A percentile compares a stretch with the other conserved stretches of the same genome.
phyloP scores from a whole-genome alignment of 2,797 vertebrate genomes.

The Hydrocynus forskahlii region DNA sequence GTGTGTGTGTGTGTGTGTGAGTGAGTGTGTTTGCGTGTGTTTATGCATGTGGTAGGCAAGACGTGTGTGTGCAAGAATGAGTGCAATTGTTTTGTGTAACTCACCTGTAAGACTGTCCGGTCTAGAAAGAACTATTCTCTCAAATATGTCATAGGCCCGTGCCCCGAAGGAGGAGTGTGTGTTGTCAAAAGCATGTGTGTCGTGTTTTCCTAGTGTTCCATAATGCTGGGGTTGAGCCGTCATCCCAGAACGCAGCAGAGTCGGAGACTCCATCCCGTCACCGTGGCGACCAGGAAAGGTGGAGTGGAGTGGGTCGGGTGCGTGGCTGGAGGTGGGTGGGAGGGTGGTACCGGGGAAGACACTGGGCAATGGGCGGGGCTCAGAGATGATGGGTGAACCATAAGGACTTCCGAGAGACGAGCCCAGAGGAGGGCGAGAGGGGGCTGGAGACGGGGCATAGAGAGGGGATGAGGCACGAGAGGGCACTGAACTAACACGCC shows the following conservation, averaged over 20 bases:
- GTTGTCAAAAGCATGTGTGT: constrained; percentile 78
- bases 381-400: constrained; percentile 86
- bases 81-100: constrained; percentile 58
- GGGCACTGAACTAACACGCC: constrained; percentile 92
- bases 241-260: constrained; percentile 89
- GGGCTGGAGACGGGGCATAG: constrained; percentile 84
- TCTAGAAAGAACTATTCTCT: constrained; percentile 91
- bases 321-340: constrained; percentile 80
- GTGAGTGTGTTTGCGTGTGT: not conserved
- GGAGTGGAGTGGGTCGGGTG: constrained; percentile 70
- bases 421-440: constrained; percentile 85
- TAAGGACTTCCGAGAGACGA: constrained; percentile 90
- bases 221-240: constrained; percentile 93
- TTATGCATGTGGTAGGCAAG: not conserved
- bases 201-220: constrained; percentile 83
- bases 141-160: constrained; percentile 90
- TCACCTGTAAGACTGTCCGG: constrained; percentile 97
- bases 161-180: constrained; percentile 83
- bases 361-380: constrained; percentile 83
- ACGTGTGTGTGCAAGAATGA: not conserved
- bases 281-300: constrained; percentile 69
- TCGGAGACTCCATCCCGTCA: constrained; percentile 72
- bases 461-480: constrained; percentile 93
- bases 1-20: too few relatives aligned
- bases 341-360: constrained; percentile 86